Base-by-base conservation (phyloP, 2,113 vertebrate species). In the Seriola quinqueradiata region DNA sequence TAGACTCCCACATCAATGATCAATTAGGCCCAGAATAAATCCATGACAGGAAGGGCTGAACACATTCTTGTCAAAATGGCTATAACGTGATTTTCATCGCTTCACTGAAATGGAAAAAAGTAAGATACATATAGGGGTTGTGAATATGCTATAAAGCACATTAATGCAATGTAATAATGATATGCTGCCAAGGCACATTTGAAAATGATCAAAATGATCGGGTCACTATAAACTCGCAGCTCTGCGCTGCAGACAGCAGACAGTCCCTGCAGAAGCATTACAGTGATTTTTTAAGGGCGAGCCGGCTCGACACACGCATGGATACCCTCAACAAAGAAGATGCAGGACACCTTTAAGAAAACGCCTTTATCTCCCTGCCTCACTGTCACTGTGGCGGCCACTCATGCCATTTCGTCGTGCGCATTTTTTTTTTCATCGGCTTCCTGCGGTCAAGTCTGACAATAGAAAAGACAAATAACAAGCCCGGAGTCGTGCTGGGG, bases 341-440 rank as follows among this genome's bases (percentile, higher is more conserved):
- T 87, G 93, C 93, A 78, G 88, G 93, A 91, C 86, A 93, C 90
- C 94, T 94, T 95, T 93, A 94, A 94, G 94, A 94, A 95, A 94
- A 94, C 93, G 94, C 94, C 93, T 94, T 94, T 84, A 74, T 87
- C 81, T 66, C 81, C n/a, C 82, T 23, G 87, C 75, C 72, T 50
- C 81, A 0, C 89, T 84, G 90, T 93, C 86, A 82, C 90, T 84
- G 81, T 87, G 90, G 83, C 28, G 89, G 86, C 80, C 78, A 67
- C 57, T 46, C 90, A 65, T 86, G 79, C 79, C 34, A 57, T 81
- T 75, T 82, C 82, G 84, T 66, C 52, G 87, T 77, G 86, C 84
- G 73, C 73, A 85, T 54, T 81, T 76, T 84, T 40, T 28, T 28
- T 28, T 28, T 38, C n/a, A 42, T 21, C 64, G 21, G 34, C 42